Evolutionary conservation across 2,888 invertebrate species (phyloP), one percentile per base, ranked within the genome.

Genomic region (Alviniconcha strummeri): DNA sequence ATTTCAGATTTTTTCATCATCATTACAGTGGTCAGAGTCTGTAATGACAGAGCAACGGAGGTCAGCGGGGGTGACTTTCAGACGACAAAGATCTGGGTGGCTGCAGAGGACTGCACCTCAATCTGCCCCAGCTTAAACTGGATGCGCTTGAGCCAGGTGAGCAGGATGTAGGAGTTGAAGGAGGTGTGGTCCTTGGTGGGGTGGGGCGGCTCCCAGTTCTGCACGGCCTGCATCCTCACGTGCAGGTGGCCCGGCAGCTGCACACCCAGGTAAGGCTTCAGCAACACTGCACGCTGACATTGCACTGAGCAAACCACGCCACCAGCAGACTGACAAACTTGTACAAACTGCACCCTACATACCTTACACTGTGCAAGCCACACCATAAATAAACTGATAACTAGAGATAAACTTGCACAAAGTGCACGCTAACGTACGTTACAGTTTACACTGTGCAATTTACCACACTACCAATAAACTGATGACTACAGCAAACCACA

Each of bases 81-180:
- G n/a, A 92, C 91, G 55, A 90, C 91, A 85, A 93, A 98, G 94
- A 98, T 97, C 92, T 97, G 97, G 9, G 97, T 97, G n/a, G 97
- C 97, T 81, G 97, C 96, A 0, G 97, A 97, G 3, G 97, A 97
- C 94, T 98, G 98, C 87, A 97, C 94, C 94, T 99, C 99, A 83
- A 98, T 97, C 94, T 99, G 99, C 7, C 98, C 98, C 96, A 99
- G 98, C 95, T 99, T 99, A 93, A 99, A 98, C 93, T 99, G 97
- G 86, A 99, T 95, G 80, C 98, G 95, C 94, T 98, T 97, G 83
- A 99, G 95, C 96, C 98, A 98, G 89, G 97, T 96, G 69, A 94
- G 89, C 57, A 94, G 91, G 56, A 93, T 90, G 83, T 90, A 90
- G 15, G 92, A 92, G 94, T 95, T 92, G 83, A 92, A 90, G 57